A percentile compares a stretch with the other conserved stretches of the same genome.
These are phyloP conservation scores for Synanthedon myopaeformis DNA, from an alignment of 2,888 invertebrate genomes.

Conservation along the genomic window DNA sequence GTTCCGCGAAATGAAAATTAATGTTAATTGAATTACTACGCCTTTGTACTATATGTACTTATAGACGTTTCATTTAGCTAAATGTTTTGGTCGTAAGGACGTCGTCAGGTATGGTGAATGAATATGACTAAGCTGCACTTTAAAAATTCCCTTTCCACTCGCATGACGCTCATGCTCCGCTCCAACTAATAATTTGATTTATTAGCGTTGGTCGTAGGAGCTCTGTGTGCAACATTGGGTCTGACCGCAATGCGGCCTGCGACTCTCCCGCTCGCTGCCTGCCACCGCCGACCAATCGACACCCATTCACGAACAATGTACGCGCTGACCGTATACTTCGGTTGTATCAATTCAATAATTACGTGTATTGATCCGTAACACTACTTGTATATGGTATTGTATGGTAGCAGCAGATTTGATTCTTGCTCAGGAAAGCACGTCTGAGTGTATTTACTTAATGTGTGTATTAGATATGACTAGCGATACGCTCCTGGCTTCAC, in stretches of 20 bases:
- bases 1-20: not conserved
- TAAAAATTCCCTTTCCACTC: not conserved
- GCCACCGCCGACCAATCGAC: constrained; percentile 6
- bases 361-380: too few relatives aligned
- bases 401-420: too few relatives aligned
- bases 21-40: not conserved
- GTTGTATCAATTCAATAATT: too few relatives aligned
- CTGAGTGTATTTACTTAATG: too few relatives aligned
- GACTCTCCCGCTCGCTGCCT: not conserved
- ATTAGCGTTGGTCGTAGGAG: not conserved
- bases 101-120: too few relatives aligned
- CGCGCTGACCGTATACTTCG: not conserved
- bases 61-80: too few relatives aligned
- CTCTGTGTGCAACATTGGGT: not conserved
- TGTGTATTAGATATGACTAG: too few relatives aligned
- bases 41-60: not conserved
- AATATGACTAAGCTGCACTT: not conserved
- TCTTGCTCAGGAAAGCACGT: too few relatives aligned
- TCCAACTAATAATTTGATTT: not conserved
- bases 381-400: too few relatives aligned
- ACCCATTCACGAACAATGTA: constrained; percentile 7
- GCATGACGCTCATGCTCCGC: not conserved
- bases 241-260: constrained; percentile 3
- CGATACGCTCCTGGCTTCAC: too few relatives aligned
- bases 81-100: too few relatives aligned